Conservation (phyloP, 2,113 vertebrate species). For the Danionella cerebrum region DNA sequence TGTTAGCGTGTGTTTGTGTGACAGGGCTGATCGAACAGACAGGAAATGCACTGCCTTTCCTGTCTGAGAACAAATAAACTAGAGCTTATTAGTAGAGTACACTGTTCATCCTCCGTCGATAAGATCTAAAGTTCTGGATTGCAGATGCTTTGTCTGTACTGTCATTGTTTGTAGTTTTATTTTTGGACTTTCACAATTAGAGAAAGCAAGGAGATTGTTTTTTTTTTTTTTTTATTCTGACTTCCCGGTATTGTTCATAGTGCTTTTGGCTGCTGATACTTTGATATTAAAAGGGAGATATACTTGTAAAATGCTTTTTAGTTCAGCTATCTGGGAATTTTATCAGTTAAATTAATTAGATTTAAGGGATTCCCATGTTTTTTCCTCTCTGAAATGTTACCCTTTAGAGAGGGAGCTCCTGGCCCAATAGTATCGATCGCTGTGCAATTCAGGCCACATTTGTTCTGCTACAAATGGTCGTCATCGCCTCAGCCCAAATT, state of each 20-base stretch:
- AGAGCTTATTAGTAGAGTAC: not conserved
- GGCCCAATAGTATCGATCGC: not conserved
- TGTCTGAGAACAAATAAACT: conserved; percentile 20
- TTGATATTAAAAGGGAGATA: too few species aligned
- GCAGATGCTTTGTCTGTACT: not conserved
- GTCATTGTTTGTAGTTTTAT: not conserved
- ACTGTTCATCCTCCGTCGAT: not conserved
- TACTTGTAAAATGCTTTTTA: too few species aligned
- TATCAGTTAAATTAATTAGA: too few species aligned
- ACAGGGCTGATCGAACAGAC: not conserved
- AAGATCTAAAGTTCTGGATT: not conserved
- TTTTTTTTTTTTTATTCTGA: not conserved
- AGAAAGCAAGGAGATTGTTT: too few species aligned
- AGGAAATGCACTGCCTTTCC: conserved; percentile 21
- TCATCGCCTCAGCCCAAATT: not conserved
- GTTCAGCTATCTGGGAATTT: too few species aligned
- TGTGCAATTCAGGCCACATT: conserved; percentile 10
- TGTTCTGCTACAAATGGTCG: not conserved
- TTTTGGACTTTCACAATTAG: too few species aligned
- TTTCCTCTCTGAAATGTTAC: not conserved
- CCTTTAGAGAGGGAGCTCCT: conserved; percentile 4
- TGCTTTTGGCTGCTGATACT: too few species aligned
- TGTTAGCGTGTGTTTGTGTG: conserved; percentile 6
- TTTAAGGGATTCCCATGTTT: not conserved
- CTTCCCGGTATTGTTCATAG: too few species aligned